Evolutionary conservation across 1,140 invertebrate genomes (phyloP), one percentile per base, ranked within the genome.

Genomic region (Drosophila malerkotliana): DNA sequence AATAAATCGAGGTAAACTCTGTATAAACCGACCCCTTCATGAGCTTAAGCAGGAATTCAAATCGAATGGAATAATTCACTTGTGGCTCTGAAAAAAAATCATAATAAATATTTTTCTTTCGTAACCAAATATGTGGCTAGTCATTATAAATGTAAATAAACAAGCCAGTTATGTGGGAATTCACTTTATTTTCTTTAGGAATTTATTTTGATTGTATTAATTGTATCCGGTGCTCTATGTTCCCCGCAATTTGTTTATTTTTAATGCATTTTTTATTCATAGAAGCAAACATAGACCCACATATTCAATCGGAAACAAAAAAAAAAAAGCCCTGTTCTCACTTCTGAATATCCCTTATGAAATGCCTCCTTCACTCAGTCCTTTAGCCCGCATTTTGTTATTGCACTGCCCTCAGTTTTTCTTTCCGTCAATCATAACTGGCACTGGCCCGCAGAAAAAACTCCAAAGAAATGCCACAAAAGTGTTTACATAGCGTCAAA

Each of bases 401-500:
- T 28, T 28, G 26, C 26, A 28, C 26, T 28, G 26, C 26, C 26
- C 26, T 28, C 4, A 28, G 21, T 21, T 7, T 51, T 7, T 4
- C 7, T 12, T 18, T 15, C 18, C 51, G 39, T 45, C 63, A 69
- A 68, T 69, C 66, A 69, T 69, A 69, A 69, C 32, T 49, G 63
- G 55, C 49, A 39, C 44, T 73, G 69, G 72, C 30, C 59, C 72
- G 41, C 71, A 75, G 26, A 61, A 77, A 56, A 58, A 41, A 39
- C 15, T 51, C 48, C 44, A 54, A 69, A 72, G 55, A 87, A 82
- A 88, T 82, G 60, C 78, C 78, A 68, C 78, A 88, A 64, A 82
- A 85, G 82, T 85, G 82, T 85, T 85, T 76, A 77, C 71, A 82
- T 75, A 85, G 78, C 82, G 82, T 55, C 83, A 88, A 85, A 85